Conservation (phyloP, 2,888 invertebrate genomes). For the Ceriagrion tenellum region DNA sequence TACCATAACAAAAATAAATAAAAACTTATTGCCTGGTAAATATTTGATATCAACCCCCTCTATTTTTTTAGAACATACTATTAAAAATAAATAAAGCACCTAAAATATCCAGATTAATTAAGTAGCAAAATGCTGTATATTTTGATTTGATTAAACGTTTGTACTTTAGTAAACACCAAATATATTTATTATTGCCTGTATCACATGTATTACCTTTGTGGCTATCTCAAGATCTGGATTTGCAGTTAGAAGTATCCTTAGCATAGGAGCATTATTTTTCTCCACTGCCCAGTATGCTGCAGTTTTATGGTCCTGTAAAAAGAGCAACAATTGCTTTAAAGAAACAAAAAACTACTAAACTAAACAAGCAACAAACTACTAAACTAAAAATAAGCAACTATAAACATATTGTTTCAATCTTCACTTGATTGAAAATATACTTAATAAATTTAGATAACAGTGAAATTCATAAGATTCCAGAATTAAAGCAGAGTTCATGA, state of each 20-base stretch:
- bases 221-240: slow-evolving; percentile 96
- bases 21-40: too few relatives aligned
- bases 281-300: slow-evolving; percentile 98
- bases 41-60: too few relatives aligned
- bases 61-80: too few relatives aligned
- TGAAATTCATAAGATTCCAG: too few relatives aligned
- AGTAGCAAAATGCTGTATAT: not conserved
- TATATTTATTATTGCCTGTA: not conserved
- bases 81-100: not conserved
- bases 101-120: not conserved
- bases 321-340: not conserved
- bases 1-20: too few relatives aligned
- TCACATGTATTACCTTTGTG: slow-evolving; percentile 86
- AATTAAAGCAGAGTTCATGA: too few relatives aligned
- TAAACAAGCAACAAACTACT: too few relatives aligned
- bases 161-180: not conserved
- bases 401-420: too few relatives aligned
- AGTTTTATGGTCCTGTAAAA: slow-evolving; percentile 90
- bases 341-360: not conserved
- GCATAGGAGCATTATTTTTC: slow-evolving; percentile 92
- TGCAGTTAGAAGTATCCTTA: slow-evolving; percentile 90
- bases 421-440: too few relatives aligned
- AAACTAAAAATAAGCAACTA: too few relatives aligned
- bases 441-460: too few relatives aligned
- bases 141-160: not conserved